Conservation (phyloP, 2,888 invertebrate genomes). For the Cybosia mesomella region DNA sequence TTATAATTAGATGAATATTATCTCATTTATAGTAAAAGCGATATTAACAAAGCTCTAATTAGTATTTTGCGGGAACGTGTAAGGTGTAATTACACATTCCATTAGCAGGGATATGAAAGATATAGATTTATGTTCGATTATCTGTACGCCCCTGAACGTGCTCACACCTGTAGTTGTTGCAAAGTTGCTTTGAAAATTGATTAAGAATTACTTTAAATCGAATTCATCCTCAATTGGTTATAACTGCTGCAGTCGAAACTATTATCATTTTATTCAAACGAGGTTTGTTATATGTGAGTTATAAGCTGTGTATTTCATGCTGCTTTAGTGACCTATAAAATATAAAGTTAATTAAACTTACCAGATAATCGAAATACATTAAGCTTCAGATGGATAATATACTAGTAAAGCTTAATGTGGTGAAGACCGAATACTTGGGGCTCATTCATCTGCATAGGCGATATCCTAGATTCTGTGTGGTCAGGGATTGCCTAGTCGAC, state of each 20-base stretch:
- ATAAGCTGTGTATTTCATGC: no score
- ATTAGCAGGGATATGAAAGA: slow-evolving; percentile 38
- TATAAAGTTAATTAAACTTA: no score
- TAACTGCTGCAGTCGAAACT: neutral
- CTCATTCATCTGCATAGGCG: no score
- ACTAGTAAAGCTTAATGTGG: no score
- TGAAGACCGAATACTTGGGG: no score
- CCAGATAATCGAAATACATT: no score
- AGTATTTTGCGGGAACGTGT: slow-evolving; percentile 32
- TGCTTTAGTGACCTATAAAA: no score
- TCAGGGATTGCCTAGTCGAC: no score
- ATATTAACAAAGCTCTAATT: slow-evolving; percentile 41
- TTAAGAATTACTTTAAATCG: slow-evolving; percentile 2
- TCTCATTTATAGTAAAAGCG: slow-evolving; percentile 22
- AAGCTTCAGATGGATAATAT: no score
- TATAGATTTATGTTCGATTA: slow-evolving; percentile 42
- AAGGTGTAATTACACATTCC: slow-evolving; percentile 23
- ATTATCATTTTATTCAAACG: neutral
- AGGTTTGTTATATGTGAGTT: neutral
- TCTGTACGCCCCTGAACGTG: slow-evolving; percentile 1
- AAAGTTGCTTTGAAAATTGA: slow-evolving; percentile 7
- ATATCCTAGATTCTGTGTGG: no score
- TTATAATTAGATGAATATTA: slow-evolving; percentile 7
- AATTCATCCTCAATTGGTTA: neutral
- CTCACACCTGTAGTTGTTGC: slow-evolving; percentile 5